Percentiles rank a stretch among this genome's conserved stretches.
These are phyloP conservation scores for Diadema setosum DNA, from an alignment of 35 echinoderm and acorn worm genomes.

Conservation along the genomic window DNA sequence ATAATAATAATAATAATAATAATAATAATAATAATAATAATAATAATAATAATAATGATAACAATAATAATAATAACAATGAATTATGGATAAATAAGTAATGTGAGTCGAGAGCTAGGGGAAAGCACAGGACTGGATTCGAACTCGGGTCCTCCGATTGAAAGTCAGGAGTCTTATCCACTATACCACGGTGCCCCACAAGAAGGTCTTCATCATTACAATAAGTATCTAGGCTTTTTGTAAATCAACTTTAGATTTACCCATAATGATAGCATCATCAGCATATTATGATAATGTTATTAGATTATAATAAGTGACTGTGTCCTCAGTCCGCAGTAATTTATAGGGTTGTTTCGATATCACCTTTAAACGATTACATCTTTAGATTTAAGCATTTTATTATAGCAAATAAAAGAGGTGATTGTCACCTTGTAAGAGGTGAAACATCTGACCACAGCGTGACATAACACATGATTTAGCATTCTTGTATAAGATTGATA, in stretches of 20 bases:
- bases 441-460: neutral
- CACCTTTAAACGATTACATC: neutral
- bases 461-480: neutral
- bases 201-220: neutral
- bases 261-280: neutral
- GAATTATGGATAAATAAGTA: too few relatives aligned
- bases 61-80: too few relatives aligned
- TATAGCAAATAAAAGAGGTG: neutral
- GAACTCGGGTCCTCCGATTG: too few relatives aligned
- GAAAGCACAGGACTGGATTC: too few relatives aligned
- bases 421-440: neutral
- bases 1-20: too few relatives aligned
- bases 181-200: too few relatives aligned
- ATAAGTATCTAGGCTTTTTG: neutral
- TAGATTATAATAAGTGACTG: neutral
- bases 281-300: neutral
- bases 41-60: too few relatives aligned
- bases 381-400: neutral
- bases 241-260: neutral
- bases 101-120: too few relatives aligned
- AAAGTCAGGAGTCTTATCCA: too few relatives aligned
- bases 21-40: too few relatives aligned
- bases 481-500: too few relatives aligned
- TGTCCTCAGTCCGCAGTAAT: neutral
- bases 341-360: neutral